Evolutionary conservation across 2,888 invertebrate genomes (phyloP).

Genomic region (Camponotus fellah): DNA sequence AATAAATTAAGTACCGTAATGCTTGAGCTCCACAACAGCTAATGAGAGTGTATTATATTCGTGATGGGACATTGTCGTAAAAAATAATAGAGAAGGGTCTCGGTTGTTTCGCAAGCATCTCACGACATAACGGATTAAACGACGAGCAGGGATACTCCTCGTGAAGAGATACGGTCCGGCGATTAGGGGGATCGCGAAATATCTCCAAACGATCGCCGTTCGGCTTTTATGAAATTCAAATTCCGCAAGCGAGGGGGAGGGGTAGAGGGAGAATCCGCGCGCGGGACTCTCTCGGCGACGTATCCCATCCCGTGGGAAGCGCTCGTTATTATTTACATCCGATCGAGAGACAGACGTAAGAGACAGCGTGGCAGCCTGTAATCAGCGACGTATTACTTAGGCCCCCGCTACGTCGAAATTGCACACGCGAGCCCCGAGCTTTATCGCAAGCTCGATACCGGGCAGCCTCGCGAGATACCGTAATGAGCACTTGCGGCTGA

Average conservation of each 20-base stretch:
- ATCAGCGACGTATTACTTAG: conserved; percentile 57
- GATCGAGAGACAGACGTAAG: conserved; percentile 60
- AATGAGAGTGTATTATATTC: background rate
- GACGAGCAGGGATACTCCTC: background rate
- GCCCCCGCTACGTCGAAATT: conserved; percentile 27
- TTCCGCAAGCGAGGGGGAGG: conserved; percentile 5
- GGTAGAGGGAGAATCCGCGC: conserved; percentile 30
- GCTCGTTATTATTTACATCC: conserved; percentile 60
- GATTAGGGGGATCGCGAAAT: conserved; percentile 33
- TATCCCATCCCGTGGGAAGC: conserved; percentile 45
- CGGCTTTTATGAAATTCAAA: conserved; percentile 61
- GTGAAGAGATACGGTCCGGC: conserved; percentile 29
- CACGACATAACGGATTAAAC: conserved; percentile 5
- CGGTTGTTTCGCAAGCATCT: background rate
- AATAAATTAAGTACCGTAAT: background rate
- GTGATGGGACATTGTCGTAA: background rate
- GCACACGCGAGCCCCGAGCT: conserved; percentile 21
- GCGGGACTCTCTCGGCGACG: conserved; percentile 11
- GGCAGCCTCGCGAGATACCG: conserved; percentile 27
- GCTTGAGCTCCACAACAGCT: background rate
- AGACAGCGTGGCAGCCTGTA: conserved; percentile 53
- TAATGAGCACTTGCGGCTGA: conserved; percentile 49
- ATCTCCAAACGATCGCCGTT: conserved; percentile 33
- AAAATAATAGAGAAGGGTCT: background rate
- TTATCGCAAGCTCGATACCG: conserved; percentile 37